These are phyloP conservation scores for Ceratitis capitata DNA, from an alignment of 1,140 invertebrate species.

Conservation along the genomic window DNA sequence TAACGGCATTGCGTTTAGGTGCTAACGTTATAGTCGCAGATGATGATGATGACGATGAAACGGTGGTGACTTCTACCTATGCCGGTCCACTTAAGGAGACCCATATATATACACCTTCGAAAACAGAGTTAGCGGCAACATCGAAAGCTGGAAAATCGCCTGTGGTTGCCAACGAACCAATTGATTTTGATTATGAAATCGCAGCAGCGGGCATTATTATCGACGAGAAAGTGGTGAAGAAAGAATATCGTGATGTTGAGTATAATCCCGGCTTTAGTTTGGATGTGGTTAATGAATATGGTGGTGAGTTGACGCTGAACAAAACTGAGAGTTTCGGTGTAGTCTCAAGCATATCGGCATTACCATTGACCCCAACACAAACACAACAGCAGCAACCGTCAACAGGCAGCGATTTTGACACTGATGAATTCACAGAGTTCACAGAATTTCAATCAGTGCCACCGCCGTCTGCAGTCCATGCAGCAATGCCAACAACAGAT, in stretches of 20 bases:
- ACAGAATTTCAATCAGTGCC: constrained; percentile 62
- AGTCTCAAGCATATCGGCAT: not conserved
- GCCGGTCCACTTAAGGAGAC: constrained; percentile 62
- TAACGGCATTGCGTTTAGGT: not conserved
- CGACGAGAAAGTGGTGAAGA: constrained; percentile 63
- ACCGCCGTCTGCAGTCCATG: constrained; percentile 28
- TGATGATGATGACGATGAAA: constrained; percentile 32
- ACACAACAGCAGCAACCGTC: not conserved
- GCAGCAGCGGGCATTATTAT: constrained; percentile 63
- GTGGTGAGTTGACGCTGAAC: not conserved
- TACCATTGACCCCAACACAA: not conserved
- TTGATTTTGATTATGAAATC: constrained; percentile 64
- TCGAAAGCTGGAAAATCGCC: constrained; percentile 50
- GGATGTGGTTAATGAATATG: constrained; percentile 3
- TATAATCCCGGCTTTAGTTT: constrained; percentile 54
- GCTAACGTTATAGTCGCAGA: not conserved
- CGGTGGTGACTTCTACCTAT: constrained; percentile 46
- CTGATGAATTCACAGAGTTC: constrained; percentile 53
- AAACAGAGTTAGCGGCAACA: constrained; percentile 42
- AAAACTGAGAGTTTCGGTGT: not conserved
- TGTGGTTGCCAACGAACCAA: constrained; percentile 42
- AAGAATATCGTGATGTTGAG: constrained; percentile 64
- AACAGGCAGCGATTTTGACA: not conserved
- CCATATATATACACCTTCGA: constrained; percentile 63
- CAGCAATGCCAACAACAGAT: not conserved